phyloP scores from a whole-genome alignment of 2,113 vertebrate genomes.

The Cariama cristata region DNA sequence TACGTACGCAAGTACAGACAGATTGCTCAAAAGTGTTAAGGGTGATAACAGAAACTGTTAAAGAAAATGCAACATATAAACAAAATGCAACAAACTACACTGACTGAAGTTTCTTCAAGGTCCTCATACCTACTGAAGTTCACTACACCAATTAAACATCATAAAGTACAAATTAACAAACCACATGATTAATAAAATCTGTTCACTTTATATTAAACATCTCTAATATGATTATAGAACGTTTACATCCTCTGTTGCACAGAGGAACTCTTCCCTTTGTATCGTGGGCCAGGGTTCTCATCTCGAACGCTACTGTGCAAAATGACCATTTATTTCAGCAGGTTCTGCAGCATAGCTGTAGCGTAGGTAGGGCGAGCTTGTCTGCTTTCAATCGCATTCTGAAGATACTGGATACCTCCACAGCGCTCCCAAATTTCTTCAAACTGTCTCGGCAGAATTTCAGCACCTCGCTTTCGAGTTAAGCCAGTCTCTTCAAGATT shows the following conservation, averaged over 20 bases:
- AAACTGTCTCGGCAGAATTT: slow-evolving; percentile 94
- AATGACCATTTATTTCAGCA: slow-evolving; percentile 78
- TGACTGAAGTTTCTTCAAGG: slow-evolving; percentile 40
- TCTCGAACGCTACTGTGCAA: not conserved
- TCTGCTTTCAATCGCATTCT: slow-evolving; percentile 89
- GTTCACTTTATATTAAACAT: slow-evolving; percentile 74
- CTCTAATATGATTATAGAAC: slow-evolving; percentile 67
- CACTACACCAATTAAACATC: slow-evolving; percentile 69
- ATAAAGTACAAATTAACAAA: slow-evolving; percentile 71
- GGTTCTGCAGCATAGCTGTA: slow-evolving; percentile 94
- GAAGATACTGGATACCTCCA: slow-evolving; percentile 92
- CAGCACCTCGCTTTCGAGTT: slow-evolving; percentile 92
- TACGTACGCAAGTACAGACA: not conserved
- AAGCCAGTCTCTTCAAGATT: slow-evolving; percentile 97
- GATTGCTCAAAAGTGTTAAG: not conserved
- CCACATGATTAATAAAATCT: slow-evolving; percentile 75
- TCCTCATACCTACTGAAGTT: slow-evolving; percentile 45
- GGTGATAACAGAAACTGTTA: not conserved
- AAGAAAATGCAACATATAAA: slow-evolving; percentile 22
- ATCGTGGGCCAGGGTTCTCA: not conserved
- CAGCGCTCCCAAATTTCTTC: slow-evolving; percentile 99
- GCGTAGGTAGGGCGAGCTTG: slow-evolving; percentile 95
- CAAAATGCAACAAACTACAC: slow-evolving; percentile 51
- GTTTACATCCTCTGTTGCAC: slow-evolving; percentile 22
- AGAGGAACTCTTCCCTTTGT: slow-evolving; percentile 76